Percentiles rank a stretch among this genome's conserved stretches.
These are phyloP conservation scores for Ramphastos sulfuratus DNA, from an alignment of 2,113 vertebrate genomes.

Conservation along the genomic window DNA sequence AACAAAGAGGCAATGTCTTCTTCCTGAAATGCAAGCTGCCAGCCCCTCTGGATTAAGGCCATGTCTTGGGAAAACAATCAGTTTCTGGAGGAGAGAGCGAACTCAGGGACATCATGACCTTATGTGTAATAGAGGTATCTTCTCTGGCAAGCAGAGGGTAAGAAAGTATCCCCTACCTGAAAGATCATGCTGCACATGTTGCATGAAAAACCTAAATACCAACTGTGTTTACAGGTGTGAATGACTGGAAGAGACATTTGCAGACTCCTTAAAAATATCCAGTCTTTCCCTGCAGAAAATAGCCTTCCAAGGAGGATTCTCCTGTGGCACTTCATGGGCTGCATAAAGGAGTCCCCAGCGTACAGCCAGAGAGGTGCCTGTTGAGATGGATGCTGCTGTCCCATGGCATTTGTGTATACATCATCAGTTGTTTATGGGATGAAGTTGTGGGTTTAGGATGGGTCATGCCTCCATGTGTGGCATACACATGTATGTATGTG, in stretches of 20 bases:
- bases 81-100: not conserved
- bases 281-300: not conserved
- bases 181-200: not conserved
- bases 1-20: not conserved
- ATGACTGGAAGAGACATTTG: not conserved
- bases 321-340: not conserved
- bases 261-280: not conserved
- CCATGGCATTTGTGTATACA: not conserved
- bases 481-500: accelerated
- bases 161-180: not conserved
- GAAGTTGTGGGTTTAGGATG: not conserved
- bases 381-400: not conserved
- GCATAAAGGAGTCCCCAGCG: not conserved
- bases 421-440: not conserved
- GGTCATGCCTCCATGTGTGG: not conserved
- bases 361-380: accelerated
- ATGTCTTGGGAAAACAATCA: not conserved
- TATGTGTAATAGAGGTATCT: not conserved
- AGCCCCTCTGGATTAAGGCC: not conserved
- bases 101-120: accelerated
- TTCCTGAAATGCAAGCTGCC: not conserved
- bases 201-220: not conserved
- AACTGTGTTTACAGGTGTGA: not conserved
- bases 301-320: not conserved
- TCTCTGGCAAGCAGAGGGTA: not conserved